Conservation (phyloP, 2,113 vertebrate genomes). For the Cyanocitta stelleri region DNA sequence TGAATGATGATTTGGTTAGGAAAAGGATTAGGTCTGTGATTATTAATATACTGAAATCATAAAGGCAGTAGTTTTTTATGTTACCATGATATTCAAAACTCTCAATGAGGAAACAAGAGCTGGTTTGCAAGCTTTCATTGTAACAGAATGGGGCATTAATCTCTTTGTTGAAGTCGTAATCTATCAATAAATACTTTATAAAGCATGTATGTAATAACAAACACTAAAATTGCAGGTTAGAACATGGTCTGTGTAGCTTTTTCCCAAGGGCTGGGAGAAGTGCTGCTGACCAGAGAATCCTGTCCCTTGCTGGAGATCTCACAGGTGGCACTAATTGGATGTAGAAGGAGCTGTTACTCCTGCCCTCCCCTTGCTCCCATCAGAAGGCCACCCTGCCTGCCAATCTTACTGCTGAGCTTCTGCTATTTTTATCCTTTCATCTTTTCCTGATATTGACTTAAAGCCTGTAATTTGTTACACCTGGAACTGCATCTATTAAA, state of each 20-base stretch:
- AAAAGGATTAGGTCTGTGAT: neutral
- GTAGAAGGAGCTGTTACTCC: neutral
- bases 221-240: neutral
- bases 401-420: neutral
- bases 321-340: neutral
- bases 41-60: neutral
- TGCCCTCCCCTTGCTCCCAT: neutral
- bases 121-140: neutral
- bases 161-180: neutral
- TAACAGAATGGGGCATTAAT: neutral
- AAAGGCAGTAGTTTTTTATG: neutral
- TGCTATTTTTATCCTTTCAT: neutral
- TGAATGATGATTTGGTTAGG: neutral
- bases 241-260: accelerated
- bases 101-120: neutral
- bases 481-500: neutral
- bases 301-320: neutral
- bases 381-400: neutral
- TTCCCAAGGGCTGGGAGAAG: neutral
- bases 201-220: neutral
- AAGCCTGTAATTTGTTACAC: slow-evolving; percentile 15
- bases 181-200: neutral
- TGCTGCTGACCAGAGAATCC: neutral
- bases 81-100: neutral
- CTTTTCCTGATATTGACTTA: neutral